Conservation (phyloP, 2,113 vertebrate genomes). For the Regulus satrapa region DNA sequence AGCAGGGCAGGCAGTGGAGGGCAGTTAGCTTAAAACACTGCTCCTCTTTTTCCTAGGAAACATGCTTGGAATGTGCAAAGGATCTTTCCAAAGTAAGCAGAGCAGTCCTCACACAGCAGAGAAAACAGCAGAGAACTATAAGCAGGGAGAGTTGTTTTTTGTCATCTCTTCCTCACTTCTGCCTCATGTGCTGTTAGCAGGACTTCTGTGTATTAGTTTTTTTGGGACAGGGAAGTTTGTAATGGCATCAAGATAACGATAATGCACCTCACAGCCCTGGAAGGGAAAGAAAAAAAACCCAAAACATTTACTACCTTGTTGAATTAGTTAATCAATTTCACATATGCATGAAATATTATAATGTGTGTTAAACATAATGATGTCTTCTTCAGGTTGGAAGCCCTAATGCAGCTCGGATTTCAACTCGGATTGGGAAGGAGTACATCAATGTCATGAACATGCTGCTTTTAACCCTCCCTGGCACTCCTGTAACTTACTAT, state of each 20-base stretch:
- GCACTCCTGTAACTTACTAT: slow-evolving; percentile 92
- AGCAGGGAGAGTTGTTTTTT: background rate
- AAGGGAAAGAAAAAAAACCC: background rate
- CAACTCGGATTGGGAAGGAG: slow-evolving; percentile 78
- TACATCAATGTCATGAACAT: slow-evolving; percentile 85
- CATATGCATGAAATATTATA: background rate
- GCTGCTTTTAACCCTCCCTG: slow-evolving; percentile 92
- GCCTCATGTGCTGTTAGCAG: background rate
- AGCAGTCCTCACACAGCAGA: background rate
- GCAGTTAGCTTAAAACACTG: background rate
- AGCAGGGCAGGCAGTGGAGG: background rate
- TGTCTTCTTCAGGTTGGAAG: slow-evolving; percentile 81
- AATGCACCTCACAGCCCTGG: background rate
- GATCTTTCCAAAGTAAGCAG: background rate
- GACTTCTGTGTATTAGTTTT: background rate
- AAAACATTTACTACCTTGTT: background rate
- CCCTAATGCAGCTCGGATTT: slow-evolving; percentile 79
- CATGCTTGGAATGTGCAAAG: background rate
- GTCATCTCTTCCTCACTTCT: background rate
- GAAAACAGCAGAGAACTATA: background rate
- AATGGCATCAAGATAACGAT: background rate
- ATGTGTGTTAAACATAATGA: background rate
- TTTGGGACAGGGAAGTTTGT: background rate
- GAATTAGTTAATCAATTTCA: background rate
- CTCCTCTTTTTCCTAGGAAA: background rate